Conservation (phyloP, 2,113 vertebrate species). For the Callipepla californica region DNA sequence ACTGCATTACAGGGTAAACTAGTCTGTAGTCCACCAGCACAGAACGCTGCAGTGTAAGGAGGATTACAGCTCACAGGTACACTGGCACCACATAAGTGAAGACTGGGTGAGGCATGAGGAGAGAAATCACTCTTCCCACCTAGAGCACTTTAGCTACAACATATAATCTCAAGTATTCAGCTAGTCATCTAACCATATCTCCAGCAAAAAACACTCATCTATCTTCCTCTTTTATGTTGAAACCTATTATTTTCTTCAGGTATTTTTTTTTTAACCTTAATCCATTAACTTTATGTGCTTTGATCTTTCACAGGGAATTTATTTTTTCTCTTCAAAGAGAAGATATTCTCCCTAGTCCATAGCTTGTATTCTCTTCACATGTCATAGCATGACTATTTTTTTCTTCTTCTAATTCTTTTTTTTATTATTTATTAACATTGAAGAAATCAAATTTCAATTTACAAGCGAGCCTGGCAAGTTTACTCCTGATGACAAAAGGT, state of each 20-base stretch:
- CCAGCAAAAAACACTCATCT: not conserved
- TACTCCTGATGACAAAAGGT: not conserved
- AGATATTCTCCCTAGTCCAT: not conserved
- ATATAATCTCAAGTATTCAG: not conserved
- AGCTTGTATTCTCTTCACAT: not conserved
- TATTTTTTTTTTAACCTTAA: not conserved
- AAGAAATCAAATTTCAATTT: slow-evolving; percentile 3
- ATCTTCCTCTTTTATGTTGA: not conserved
- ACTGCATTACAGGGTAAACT: not conserved
- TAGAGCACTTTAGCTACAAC: not conserved
- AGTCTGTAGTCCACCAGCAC: not conserved
- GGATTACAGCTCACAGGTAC: not conserved
- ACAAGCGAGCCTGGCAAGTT: not conserved
- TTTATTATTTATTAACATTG: not conserved
- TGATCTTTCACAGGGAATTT: slow-evolving; percentile 23
- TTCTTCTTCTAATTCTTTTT: not conserved
- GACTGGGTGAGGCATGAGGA: not conserved
- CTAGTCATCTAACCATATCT: not conserved
- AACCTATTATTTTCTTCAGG: slow-evolving; percentile 28
- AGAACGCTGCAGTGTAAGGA: not conserved
- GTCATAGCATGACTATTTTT: not conserved
- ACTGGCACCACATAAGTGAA: rapidly evolving
- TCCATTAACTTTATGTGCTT: slow-evolving; percentile 23
- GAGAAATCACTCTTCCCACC: not conserved
- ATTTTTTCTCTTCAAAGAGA: slow-evolving; percentile 27